Conservation (phyloP, 1,140 invertebrate species). For the Cydia strobilella region DNA sequence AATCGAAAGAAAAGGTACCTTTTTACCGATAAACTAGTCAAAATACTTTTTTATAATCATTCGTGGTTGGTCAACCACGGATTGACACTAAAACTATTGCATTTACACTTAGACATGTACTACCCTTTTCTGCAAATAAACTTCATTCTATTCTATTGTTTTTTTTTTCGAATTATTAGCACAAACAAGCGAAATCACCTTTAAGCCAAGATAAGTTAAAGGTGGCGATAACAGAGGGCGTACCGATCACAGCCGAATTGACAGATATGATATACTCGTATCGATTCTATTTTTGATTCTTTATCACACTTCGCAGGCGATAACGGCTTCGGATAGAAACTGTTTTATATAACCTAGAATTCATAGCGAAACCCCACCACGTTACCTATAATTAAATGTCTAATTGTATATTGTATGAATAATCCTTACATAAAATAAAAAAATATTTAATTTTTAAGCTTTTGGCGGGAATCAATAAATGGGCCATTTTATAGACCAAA, state of each 20-base stretch:
- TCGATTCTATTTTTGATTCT: background rate
- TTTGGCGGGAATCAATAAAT: background rate
- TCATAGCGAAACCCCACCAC: background rate
- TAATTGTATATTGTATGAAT: too few relatives aligned
- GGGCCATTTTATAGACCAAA: background rate
- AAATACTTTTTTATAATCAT: too few relatives aligned
- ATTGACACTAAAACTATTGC: too few relatives aligned
- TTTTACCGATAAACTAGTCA: too few relatives aligned
- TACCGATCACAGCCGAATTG: background rate
- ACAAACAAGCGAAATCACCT: conserved; percentile 32
- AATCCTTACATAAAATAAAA: too few relatives aligned
- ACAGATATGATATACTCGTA: conserved; percentile 17
- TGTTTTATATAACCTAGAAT: background rate
- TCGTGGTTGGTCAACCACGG: too few relatives aligned
- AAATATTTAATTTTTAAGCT: background rate
- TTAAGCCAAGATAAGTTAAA: conserved; percentile 39
- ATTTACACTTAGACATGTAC: too few relatives aligned
- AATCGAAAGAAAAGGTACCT: too few relatives aligned
- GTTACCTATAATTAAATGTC: too few relatives aligned
- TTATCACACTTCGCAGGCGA: background rate
- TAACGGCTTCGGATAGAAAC: background rate
- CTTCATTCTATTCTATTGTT: too few relatives aligned
- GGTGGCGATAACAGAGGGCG: conserved; percentile 38
- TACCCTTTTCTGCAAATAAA: too few relatives aligned
- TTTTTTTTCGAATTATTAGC: conserved; percentile 19